These are phyloP conservation scores for Potamarius usumacintae DNA, from an alignment of 2,113 vertebrate species.

Conservation along the genomic window DNA sequence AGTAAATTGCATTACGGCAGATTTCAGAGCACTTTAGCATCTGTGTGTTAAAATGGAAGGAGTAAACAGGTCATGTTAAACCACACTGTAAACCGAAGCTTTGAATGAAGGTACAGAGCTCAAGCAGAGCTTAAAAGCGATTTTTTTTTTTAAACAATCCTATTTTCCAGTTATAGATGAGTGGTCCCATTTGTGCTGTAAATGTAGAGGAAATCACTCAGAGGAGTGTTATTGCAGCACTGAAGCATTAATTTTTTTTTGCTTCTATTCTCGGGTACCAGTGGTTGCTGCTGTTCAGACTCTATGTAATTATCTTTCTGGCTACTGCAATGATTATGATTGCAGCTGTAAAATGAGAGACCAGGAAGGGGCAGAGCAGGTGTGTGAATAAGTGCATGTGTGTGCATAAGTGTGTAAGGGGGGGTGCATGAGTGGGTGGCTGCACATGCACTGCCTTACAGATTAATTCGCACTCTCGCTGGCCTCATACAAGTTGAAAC, in stretches of 20 bases:
- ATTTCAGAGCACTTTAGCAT: constrained; percentile 4
- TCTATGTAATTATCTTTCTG: constrained; percentile 71
- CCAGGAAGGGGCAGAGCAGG: constrained; percentile 62
- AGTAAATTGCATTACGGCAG: not conserved
- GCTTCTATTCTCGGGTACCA: not conserved
- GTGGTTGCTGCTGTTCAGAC: constrained; percentile 56
- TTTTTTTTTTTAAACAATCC: constrained; percentile 65
- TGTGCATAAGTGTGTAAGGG: constrained; percentile 42
- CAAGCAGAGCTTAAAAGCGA: constrained; percentile 77
- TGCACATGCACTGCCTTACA: constrained; percentile 1
- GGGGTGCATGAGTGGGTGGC: constrained; percentile 34
- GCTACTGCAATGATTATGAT: constrained; percentile 66
- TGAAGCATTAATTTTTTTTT: constrained; percentile 60
- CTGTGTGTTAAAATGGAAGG: constrained; percentile 39
- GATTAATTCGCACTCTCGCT: constrained; percentile 42
- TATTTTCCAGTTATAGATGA: constrained; percentile 88
- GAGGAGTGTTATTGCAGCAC: constrained; percentile 82
- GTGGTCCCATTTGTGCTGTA: constrained; percentile 83
- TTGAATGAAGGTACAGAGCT: constrained; percentile 77
- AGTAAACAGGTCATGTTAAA: constrained; percentile 46
- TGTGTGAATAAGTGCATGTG: constrained; percentile 56
- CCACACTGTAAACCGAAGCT: not conserved
- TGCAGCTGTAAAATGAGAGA: constrained; percentile 63
- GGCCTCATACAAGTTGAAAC: constrained; percentile 39
- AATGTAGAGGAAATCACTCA: constrained; percentile 87